Evolutionary conservation across 2,797 vertebrate species (phyloP).

Genomic region (Microctenopoma lineatum): DNA sequence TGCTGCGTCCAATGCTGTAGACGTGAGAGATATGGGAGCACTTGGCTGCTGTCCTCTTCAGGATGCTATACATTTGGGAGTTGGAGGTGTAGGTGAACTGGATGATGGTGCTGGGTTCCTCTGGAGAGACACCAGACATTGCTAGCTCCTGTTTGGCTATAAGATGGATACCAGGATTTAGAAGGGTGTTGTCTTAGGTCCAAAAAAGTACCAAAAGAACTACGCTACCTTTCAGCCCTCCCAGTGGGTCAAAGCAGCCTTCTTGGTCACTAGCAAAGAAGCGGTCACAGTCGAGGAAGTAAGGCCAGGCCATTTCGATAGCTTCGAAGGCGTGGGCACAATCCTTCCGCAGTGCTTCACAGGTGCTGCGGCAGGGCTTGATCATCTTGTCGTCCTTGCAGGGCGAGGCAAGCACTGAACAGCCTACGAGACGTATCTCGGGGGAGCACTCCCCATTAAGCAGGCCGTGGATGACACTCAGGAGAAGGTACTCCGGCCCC

Average conservation of each 20-base stretch:
- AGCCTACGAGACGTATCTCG: conserved; percentile 92
- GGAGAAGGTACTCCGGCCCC: conserved; percentile 92
- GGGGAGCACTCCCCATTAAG: conserved; percentile 95
- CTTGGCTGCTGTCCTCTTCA: conserved; percentile 90
- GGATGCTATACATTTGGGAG: conserved; percentile 88
- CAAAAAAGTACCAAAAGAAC: neutral
- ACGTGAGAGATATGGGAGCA: conserved; percentile 90
- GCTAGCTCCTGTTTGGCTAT: conserved; percentile 81
- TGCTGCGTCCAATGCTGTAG: conserved; percentile 96
- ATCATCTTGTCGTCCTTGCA: conserved; percentile 82
- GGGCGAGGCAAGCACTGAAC: conserved; percentile 90
- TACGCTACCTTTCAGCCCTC: conserved; percentile 85
- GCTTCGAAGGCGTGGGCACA: conserved; percentile 90
- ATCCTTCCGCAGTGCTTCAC: conserved; percentile 86
- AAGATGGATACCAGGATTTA: conserved; percentile 24
- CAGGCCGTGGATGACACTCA: conserved; percentile 91
- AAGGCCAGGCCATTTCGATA: conserved; percentile 98
- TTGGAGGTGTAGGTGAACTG: conserved; percentile 92
- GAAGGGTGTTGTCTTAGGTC: neutral
- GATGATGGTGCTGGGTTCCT: conserved; percentile 87
- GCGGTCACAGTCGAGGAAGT: conserved; percentile 93
- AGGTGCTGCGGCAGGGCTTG: conserved; percentile 91
- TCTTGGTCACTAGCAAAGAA: conserved; percentile 90
- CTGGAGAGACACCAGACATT: conserved; percentile 75
- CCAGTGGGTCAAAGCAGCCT: conserved; percentile 92